Evolutionary conservation across 2,888 invertebrate species (phyloP), one percentile per base, ranked within the genome.

Genomic region (Crematogaster levior): DNA sequence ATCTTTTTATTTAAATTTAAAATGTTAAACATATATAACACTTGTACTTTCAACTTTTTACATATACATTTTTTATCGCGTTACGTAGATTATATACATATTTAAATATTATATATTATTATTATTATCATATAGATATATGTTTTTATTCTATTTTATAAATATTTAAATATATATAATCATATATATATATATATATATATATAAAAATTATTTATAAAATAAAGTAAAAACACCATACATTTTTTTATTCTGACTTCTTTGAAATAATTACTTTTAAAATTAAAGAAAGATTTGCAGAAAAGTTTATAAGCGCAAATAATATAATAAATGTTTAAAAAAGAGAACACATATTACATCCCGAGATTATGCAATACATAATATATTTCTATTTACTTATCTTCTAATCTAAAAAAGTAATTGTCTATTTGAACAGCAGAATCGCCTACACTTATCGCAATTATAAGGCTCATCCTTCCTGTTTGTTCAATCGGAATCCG

Each of bases 1-100:
- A 1, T n/a, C n/a, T n/a, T n/a, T 65, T 65, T n/a, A 43, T 65
- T 65, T 65, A n/a, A 30, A 60, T 60, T n/a, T 34, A n/a, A n/a
- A 15, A 48, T 30, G 4, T 66, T 30, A 51, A 34, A 9, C 34
- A 21, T 34, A n/a, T 66, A 34, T 68, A 21, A 34, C 4, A 34
- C 21, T 21, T 34, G 21, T 51, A 9, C 7, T 34, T 66, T 43
- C 0, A 10, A n/a, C n/a, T n/a, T n/a, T n/a, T n/a, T 12, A 40
- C 4, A 18, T 24, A 18, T 1, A 18, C 24, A 15, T 24, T 40
- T 24, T 9, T 37, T 1, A 10, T 9, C 12, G 12, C 0, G 3
- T 12, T 51, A 51, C 4, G 27, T 43, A 27, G 18, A 24, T 18
- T 43, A 27, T 6, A 43, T 1, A 40, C 18, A 43, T 40, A 21